A percentile compares a stretch with the other conserved stretches of the same genome.
phyloP scores from a whole-genome alignment of 2,797 vertebrate genomes.

The Diglossa cyanea region DNA sequence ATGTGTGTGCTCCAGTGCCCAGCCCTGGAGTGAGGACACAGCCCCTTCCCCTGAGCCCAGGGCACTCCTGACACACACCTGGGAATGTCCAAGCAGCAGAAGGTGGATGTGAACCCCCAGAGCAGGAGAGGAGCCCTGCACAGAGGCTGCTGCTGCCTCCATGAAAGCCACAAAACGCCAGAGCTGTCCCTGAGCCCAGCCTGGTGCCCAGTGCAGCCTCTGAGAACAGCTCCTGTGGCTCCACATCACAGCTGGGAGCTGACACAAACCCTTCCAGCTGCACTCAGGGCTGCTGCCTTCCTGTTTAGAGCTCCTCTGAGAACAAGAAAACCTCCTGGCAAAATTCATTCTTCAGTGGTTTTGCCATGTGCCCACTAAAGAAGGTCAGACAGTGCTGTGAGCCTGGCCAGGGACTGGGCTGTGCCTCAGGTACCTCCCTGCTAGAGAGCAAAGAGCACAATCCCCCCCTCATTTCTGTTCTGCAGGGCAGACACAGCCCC shows the following conservation, averaged over 20 bases:
- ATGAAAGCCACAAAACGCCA: neutral
- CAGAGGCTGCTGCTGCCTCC: neutral
- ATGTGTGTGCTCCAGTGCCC: neutral
- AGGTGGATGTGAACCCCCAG: neutral
- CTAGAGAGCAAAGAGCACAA: neutral
- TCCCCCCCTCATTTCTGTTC: neutral
- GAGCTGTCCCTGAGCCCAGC: neutral
- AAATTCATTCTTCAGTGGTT: neutral
- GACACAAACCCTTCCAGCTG: neutral
- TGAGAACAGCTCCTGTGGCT: rapidly evolving
- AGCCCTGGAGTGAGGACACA: neutral
- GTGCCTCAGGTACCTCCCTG: neutral
- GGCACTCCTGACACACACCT: neutral
- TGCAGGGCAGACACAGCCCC: neutral
- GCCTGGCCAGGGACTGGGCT: neutral
- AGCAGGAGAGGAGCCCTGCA: neutral
- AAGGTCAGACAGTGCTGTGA: neutral
- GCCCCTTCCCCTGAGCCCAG: neutral
- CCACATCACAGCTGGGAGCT: neutral
- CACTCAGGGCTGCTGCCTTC: neutral
- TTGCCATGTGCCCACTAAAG: neutral
- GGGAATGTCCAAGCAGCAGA: neutral
- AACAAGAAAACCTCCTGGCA: neutral
- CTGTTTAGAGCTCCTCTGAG: neutral
- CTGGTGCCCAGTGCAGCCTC: neutral